These are phyloP conservation scores for Nomada hirtipes DNA, from an alignment of 2,888 invertebrate genomes.

Conservation along the genomic window DNA sequence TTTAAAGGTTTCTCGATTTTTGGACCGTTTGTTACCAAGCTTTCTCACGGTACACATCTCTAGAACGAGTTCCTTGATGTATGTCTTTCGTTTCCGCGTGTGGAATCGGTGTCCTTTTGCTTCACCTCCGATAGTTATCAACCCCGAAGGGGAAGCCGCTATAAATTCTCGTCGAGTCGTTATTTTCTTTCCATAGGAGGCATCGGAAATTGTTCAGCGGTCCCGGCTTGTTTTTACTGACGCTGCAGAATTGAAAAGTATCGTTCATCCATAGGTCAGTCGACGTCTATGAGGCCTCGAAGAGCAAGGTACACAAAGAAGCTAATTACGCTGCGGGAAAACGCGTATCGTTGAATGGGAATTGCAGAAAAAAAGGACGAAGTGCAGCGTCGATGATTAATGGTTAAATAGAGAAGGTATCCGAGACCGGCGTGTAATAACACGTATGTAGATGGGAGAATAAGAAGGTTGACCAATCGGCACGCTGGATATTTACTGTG, in stretches of 20 bases:
- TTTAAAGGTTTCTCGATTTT: not conserved
- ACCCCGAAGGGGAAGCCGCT: not conserved
- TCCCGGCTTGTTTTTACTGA: not conserved
- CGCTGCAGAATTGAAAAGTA: conserved; percentile 11
- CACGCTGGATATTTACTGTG: not conserved
- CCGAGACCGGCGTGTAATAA: not conserved
- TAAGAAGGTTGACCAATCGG: conserved; percentile 15
- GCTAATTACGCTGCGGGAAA: conserved; percentile 19
- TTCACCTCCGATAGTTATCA: not conserved
- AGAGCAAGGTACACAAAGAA: conserved; percentile 11
- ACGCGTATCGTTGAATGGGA: conserved; percentile 9
- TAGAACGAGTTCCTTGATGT: too few species aligned
- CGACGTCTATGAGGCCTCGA: not conserved
- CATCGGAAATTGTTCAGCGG: conserved; percentile 8
- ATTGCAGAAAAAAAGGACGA: not conserved
- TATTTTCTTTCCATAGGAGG: conserved; percentile 14
- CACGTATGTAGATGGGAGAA: not conserved
- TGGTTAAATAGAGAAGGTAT: conserved; percentile 11
- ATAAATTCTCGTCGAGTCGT: conserved; percentile 17
- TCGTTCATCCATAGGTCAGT: not conserved
- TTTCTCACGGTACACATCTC: not conserved
- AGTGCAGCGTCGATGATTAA: conserved; percentile 24
- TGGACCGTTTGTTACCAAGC: not conserved
- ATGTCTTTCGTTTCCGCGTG: not conserved
- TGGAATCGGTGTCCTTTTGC: not conserved